Evolutionary conservation across 2,888 invertebrate species (phyloP).

Genomic region (Noctua fimbriata): DNA sequence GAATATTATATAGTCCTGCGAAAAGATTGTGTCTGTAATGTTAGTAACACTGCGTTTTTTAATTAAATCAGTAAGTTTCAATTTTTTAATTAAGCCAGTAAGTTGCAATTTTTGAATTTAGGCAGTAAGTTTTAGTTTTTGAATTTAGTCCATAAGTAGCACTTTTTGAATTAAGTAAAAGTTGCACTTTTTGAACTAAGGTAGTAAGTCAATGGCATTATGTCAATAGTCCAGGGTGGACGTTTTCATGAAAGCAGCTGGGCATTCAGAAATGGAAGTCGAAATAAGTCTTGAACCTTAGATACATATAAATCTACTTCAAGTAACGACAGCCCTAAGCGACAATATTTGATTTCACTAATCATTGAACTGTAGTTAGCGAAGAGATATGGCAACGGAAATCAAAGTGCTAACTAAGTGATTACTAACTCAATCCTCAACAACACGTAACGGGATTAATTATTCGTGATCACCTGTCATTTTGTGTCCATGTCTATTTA

Average conservation of each 20-base stretch:
- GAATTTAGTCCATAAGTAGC: too few relatives aligned
- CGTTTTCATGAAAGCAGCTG: background rate
- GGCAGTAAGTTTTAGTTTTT: background rate
- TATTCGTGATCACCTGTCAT: constrained; percentile 27
- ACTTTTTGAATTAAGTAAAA: too few relatives aligned
- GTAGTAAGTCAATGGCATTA: background rate
- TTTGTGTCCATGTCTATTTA: constrained; percentile 28
- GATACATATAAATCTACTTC: background rate
- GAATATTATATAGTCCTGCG: background rate
- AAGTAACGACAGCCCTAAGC: constrained; percentile 1
- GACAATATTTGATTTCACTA: constrained; percentile 31
- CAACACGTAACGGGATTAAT: constrained; percentile 36
- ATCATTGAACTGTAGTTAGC: constrained; percentile 27
- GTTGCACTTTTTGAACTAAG: too few relatives aligned
- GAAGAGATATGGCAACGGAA: constrained; percentile 38
- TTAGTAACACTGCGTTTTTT: too few relatives aligned
- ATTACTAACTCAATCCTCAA: constrained; percentile 24
- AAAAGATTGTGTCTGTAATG: background rate
- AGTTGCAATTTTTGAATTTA: too few relatives aligned
- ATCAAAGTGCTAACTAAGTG: constrained; percentile 46
- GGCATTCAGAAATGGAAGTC: background rate
- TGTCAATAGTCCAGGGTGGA: background rate
- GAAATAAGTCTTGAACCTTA: background rate
- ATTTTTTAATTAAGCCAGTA: too few relatives aligned
- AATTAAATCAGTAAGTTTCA: too few relatives aligned